These are phyloP conservation scores for Raja brachyura DNA, from an alignment of 2,113 vertebrate genomes.

Conservation along the genomic window DNA sequence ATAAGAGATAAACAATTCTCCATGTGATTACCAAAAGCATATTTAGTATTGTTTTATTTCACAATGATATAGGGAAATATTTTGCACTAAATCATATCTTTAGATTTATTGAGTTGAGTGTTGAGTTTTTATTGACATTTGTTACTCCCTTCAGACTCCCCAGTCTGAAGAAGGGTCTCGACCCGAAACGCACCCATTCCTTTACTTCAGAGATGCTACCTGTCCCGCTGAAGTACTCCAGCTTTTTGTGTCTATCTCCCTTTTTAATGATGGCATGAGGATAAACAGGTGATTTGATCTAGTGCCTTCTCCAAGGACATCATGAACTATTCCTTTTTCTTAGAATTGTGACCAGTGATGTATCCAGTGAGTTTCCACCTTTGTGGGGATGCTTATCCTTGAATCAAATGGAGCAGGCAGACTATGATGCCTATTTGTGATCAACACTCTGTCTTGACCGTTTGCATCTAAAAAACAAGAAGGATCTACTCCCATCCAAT, in stretches of 20 bases:
- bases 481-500: not conserved
- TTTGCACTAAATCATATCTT: not conserved
- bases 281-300: not conserved
- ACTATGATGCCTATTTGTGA: not conserved
- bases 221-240: no score
- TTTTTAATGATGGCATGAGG: not conserved
- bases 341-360: not conserved
- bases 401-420: not conserved
- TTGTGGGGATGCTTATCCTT: not conserved
- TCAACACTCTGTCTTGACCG: not conserved
- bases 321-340: not conserved
- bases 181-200: no score
- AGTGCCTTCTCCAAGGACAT: not conserved
- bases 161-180: no score
- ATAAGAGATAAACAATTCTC: no score
- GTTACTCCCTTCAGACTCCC: not conserved
- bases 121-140: not conserved
- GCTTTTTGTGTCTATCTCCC: not conserved
- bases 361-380: not conserved
- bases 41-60: not conserved
- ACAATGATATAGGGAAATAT: not conserved
- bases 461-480: not conserved
- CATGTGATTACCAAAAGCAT: no score
- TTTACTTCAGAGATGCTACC: no score
- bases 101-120: not conserved